These are phyloP conservation scores for Xerus rutilus DNA, from an alignment of 2,797 vertebrate species.

Conservation along the genomic window DNA sequence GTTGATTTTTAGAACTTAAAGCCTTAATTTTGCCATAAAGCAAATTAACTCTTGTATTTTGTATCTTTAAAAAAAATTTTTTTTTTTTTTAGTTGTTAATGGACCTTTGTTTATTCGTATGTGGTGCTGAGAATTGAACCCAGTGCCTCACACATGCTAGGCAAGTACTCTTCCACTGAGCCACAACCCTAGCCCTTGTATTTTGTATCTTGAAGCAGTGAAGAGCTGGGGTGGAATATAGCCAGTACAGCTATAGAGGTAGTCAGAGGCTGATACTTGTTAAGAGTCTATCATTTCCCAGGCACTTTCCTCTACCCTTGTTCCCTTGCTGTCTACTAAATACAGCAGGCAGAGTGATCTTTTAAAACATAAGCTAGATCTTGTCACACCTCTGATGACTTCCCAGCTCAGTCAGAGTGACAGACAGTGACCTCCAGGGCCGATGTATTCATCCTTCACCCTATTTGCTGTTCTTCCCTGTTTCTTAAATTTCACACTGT, in stretches of 20 bases:
- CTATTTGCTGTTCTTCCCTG: neutral
- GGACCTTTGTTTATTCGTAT: too few species aligned
- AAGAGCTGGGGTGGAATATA: neutral
- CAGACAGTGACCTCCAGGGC: neutral
- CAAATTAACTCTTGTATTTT: neutral
- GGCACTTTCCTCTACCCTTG: neutral
- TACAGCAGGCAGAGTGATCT: neutral
- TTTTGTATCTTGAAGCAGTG: neutral
- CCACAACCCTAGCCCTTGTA: neutral
- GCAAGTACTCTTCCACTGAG: too few species aligned
- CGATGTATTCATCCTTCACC: neutral
- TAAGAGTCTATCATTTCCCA: neutral
- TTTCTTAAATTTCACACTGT: neutral
- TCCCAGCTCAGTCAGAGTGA: neutral
- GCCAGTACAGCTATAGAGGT: neutral
- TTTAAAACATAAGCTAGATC: slow-evolving; percentile 31
- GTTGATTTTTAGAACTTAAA: slow-evolving; percentile 42
- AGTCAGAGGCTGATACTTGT: neutral
- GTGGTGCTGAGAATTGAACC: too few species aligned
- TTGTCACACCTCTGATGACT: neutral
- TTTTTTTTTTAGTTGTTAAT: too few species aligned
- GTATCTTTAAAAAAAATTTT: neutral
- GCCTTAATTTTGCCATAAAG: neutral
- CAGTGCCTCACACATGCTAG: too few species aligned
- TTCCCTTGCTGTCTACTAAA: neutral